phyloP scores from a whole-genome alignment of 2,888 invertebrate species.

The Automeris io region DNA sequence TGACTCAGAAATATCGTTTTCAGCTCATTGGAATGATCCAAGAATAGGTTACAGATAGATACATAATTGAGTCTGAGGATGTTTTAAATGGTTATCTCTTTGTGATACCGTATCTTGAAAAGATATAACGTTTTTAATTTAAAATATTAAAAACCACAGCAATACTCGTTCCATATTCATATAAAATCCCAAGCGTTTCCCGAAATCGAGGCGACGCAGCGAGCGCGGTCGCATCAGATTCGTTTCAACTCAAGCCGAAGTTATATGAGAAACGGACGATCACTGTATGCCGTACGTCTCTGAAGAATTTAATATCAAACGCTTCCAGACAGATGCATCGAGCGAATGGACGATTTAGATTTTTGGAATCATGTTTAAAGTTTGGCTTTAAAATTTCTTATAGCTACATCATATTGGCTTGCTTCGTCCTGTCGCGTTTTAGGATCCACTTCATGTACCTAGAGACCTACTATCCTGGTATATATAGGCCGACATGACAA shows the following conservation, averaged over 20 bases:
- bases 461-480: too few relatives aligned
- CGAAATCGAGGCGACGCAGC: constrained; percentile 2
- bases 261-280: constrained; percentile 15
- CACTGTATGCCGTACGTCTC: constrained; percentile 5
- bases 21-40: too few relatives aligned
- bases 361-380: constrained; percentile 6
- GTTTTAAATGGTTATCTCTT: not conserved
- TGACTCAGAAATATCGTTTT: too few relatives aligned
- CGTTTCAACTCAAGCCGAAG: constrained; percentile 3
- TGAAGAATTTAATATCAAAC: constrained; percentile 31
- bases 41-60: too few relatives aligned
- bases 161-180: not conserved
- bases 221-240: not conserved
- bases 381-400: too few relatives aligned
- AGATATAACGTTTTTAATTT: not conserved
- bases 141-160: constrained; percentile 4
- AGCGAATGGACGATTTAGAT: constrained; percentile 12
- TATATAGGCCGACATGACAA: too few relatives aligned
- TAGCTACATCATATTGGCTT: too few relatives aligned
- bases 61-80: too few relatives aligned
- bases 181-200: not conserved
- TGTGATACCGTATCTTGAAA: not conserved
- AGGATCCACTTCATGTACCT: too few relatives aligned
- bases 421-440: too few relatives aligned
- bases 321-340: constrained; percentile 14